These are phyloP conservation scores for Ganaspis sp. DNA, from an alignment of 1,140 invertebrate genomes.

Conservation along the genomic window DNA sequence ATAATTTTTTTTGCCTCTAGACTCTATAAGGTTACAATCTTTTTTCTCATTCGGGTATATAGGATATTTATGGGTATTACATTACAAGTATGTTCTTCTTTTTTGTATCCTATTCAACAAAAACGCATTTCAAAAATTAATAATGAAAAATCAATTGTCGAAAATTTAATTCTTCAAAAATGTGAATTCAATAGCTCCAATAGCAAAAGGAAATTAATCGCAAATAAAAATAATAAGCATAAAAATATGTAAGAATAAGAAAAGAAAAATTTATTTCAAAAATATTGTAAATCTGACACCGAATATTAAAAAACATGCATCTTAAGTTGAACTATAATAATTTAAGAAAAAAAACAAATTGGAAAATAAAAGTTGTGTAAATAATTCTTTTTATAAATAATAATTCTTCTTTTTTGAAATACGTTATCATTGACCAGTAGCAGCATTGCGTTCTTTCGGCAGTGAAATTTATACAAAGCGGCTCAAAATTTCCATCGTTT, in stretches of 20 bases:
- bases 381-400: neutral
- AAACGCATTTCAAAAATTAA: constrained; percentile 13
- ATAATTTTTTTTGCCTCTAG: constrained; percentile 55
- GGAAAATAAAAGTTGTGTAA: neutral
- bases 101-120: constrained; percentile 38
- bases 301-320: no score
- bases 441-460: constrained; percentile 46
- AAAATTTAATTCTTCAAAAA: no score
- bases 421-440: neutral
- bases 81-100: constrained; percentile 61
- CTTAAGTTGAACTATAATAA: no score
- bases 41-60: constrained; percentile 66
- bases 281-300: no score
- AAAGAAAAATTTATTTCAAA: no score
- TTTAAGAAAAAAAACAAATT: neutral
- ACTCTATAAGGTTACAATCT: constrained; percentile 69
- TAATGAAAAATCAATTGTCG: neutral
- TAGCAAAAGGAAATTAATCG: no score
- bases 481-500: constrained; percentile 43
- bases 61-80: constrained; percentile 68
- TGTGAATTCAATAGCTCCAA: no score
- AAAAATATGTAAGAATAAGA: no score
- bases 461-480: constrained; percentile 57
- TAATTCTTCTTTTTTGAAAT: neutral
- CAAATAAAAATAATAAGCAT: no score